Base-by-base conservation (phyloP, 2,797 vertebrate genomes). In the Danio kyathit region DNA sequence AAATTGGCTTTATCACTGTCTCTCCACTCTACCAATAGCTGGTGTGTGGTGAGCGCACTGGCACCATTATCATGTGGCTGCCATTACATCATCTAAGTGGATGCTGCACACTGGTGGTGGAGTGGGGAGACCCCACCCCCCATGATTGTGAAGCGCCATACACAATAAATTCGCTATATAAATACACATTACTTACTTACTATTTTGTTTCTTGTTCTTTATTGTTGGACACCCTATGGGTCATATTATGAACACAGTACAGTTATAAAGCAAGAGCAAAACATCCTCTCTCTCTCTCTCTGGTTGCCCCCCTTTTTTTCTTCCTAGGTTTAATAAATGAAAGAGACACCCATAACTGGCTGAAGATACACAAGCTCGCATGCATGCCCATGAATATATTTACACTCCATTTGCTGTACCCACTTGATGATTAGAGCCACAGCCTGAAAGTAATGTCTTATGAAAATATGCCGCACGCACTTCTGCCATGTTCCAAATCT, bases 391-490 rank as follows among this genome's bases (percentile, higher is more conserved):
- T 80, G 56, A 63, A 83, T 75, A 69, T 61, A 83, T 83, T 83
- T 73, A 52, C 74, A 56, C 60, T 59, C 57, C 43, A 74, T 74
- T 71, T 75, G 63, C 59, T 76, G 61, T 60, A 79, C 16, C 76
- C 38, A 60, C 79, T 77, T 57, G 71, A 82, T 79, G 67, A 86
- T 86, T 86, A 70, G 69, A 86, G 71, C 81, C 72, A 19, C 59
- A 74, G 76, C 40, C 75, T 79, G 82, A 74, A 83, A 85, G 77
- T 83, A 84, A 83, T 79, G 75, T 72, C 76, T 76, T 77, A 7
- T 69, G 67, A 85, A 85, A 84, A 80, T 75, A 80, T 14, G 13
- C 59, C 0, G 60, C 48, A 66, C 51, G 51, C 51, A 13, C 80
- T 79, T 79, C 78, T 72, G 82, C 65, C 43, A 76, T 65, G 79